Percentiles rank a stretch among this genome's conserved stretches.
Evolutionary conservation across 2,113 vertebrate species (phyloP).

Genomic region (Urocynchramus pylzowi): DNA sequence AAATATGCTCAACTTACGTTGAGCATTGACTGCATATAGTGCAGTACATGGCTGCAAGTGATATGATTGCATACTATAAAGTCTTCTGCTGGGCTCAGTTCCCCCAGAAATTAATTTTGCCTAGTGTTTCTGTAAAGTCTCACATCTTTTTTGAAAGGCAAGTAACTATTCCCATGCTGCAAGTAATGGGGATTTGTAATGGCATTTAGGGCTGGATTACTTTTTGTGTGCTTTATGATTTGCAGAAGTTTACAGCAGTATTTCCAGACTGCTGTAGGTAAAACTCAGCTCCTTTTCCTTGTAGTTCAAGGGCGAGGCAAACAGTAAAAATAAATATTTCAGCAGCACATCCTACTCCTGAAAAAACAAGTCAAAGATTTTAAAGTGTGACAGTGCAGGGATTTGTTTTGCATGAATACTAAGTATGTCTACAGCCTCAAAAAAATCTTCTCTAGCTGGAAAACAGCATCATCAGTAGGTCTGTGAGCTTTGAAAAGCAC

Average conservation of each 20-base stretch:
- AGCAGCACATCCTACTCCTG: neutral
- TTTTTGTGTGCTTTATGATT: neutral
- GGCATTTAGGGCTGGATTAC: neutral
- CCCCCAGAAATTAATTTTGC: neutral
- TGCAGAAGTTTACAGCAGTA: neutral
- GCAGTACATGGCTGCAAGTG: neutral
- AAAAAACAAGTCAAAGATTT: constrained; percentile 1
- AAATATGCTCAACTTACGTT: neutral
- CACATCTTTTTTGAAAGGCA: neutral
- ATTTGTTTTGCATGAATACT: neutral
- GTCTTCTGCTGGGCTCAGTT: neutral
- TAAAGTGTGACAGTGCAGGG: neutral
- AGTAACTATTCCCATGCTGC: neutral
- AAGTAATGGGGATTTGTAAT: neutral
- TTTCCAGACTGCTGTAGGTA: neutral
- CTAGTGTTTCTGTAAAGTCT: neutral
- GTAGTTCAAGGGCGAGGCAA: neutral
- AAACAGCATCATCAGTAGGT: neutral
- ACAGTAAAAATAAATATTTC: constrained; percentile 24
- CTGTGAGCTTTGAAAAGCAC: neutral
- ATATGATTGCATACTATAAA: neutral
- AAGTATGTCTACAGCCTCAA: neutral
- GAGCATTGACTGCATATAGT: neutral
- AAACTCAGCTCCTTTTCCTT: neutral
- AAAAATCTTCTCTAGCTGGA: neutral